Conservation (phyloP, 2,113 vertebrate species). For the Zosterops japonicus region DNA sequence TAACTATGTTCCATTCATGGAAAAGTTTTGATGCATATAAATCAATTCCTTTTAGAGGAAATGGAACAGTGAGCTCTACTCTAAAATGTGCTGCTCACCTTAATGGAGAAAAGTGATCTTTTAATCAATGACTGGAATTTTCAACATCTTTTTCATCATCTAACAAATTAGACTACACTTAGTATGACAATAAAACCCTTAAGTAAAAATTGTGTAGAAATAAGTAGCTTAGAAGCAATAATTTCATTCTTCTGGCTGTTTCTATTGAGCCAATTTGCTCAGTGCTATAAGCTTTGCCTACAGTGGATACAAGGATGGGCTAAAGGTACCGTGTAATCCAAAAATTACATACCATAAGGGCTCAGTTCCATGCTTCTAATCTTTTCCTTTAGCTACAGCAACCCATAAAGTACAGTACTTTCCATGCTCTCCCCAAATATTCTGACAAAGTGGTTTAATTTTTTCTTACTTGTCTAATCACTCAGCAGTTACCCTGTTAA, state of each 20-base stretch:
- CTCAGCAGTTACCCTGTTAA: neutral
- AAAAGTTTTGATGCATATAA: neutral
- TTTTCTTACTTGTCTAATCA: neutral
- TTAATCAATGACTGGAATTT: neutral
- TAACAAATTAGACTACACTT: neutral
- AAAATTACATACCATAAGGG: neutral
- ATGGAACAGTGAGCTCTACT: neutral
- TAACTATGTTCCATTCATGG: neutral
- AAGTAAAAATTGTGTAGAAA: neutral
- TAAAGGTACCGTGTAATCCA: neutral
- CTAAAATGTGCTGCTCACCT: neutral
- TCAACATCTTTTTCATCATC: neutral
- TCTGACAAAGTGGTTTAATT: neutral
- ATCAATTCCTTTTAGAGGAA: neutral
- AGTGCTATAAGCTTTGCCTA: neutral
- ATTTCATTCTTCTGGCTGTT: neutral
- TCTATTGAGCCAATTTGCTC: neutral
- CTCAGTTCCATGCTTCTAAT: neutral
- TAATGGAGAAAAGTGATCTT: neutral
- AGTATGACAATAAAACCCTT: neutral
- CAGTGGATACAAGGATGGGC: neutral
- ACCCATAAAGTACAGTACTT: neutral
- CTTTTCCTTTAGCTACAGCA: neutral
- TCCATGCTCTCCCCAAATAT: rapidly evolving
- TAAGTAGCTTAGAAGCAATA: neutral